Conservation (phyloP, 2,113 vertebrate species). For the Lepisosteus osseus region DNA sequence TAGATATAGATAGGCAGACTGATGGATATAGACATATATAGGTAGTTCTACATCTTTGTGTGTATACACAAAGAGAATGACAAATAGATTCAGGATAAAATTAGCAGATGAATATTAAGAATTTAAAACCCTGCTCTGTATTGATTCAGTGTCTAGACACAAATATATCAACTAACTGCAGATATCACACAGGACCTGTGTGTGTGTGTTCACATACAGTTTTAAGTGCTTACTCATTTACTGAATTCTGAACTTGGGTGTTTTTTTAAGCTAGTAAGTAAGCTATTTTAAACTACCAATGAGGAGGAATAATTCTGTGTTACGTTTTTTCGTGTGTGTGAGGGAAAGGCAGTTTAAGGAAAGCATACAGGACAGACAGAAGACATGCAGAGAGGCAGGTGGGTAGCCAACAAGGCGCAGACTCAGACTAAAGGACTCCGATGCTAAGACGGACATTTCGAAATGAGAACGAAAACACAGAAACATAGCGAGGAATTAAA, state of each 20-base stretch:
- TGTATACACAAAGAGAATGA: slow-evolving; percentile 2
- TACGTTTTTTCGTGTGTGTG: too few relatives aligned
- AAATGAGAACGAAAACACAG: background rate
- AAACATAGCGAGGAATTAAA: background rate
- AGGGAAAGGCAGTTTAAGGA: background rate
- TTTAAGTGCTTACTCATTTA: background rate
- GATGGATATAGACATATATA: background rate
- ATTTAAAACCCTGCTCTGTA: slow-evolving; percentile 58
- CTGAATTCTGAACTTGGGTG: too few relatives aligned
- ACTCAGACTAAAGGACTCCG: too few relatives aligned
- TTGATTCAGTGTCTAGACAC: slow-evolving; percentile 86
- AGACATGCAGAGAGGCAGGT: background rate
- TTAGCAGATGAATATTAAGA: slow-evolving; percentile 69
- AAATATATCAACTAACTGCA: slow-evolving; percentile 85
- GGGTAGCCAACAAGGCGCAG: background rate
- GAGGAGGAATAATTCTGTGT: too few relatives aligned
- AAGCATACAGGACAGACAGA: background rate
- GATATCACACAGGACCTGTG: slow-evolving; percentile 56
- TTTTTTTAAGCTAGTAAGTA: too few relatives aligned
- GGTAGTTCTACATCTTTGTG: slow-evolving; percentile 5
- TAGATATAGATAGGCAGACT: too few relatives aligned
- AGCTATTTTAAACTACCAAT: too few relatives aligned
- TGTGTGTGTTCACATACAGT: background rate
- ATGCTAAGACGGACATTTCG: too few relatives aligned
- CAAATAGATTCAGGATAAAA: slow-evolving; percentile 53